Evolutionary conservation across 1,140 invertebrate species (phyloP).

Genomic region (Lordiphosa stackelbergi): DNA sequence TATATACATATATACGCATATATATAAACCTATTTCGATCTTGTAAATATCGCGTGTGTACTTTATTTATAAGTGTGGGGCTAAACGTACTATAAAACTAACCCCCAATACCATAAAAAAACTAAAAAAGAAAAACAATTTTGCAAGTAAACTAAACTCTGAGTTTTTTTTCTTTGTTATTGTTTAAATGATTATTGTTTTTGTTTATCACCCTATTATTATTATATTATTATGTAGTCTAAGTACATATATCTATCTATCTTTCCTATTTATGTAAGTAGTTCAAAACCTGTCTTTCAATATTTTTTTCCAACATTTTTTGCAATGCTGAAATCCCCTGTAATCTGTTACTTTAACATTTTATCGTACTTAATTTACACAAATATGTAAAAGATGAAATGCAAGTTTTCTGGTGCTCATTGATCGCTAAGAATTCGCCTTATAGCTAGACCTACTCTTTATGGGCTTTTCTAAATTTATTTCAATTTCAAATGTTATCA

Average conservation of each 20-base stretch:
- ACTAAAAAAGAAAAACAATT: constrained; percentile 5
- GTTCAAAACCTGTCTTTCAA: constrained; percentile 28
- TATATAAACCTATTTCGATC: constrained; percentile 23
- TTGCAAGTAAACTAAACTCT: constrained; percentile 12
- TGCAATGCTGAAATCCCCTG: constrained; percentile 10
- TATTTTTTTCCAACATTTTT: constrained; percentile 17
- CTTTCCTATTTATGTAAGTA: constrained; percentile 36
- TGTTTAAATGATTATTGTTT: constrained; percentile 64
- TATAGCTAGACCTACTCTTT: constrained; percentile 29
- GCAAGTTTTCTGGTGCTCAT: constrained; percentile 34
- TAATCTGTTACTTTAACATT: constrained; percentile 29
- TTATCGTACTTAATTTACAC: constrained; percentile 68
- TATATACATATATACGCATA: constrained; percentile 21
- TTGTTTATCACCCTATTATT: constrained; percentile 61
- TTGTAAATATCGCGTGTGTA: constrained; percentile 63
- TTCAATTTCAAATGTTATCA: constrained; percentile 9
- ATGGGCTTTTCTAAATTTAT: constrained; percentile 24
- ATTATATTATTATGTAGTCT: constrained; percentile 30
- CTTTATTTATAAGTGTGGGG: constrained; percentile 27
- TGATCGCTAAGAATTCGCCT: constrained; percentile 31
- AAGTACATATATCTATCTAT: constrained; percentile 21
- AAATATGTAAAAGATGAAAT: constrained; percentile 6
- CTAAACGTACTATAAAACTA: constrained; percentile 10
- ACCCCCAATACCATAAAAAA: not conserved
- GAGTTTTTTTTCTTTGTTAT: constrained; percentile 37